Conservation (phyloP, 1,140 invertebrate species). For the Sarcophaga peregrina region DNA sequence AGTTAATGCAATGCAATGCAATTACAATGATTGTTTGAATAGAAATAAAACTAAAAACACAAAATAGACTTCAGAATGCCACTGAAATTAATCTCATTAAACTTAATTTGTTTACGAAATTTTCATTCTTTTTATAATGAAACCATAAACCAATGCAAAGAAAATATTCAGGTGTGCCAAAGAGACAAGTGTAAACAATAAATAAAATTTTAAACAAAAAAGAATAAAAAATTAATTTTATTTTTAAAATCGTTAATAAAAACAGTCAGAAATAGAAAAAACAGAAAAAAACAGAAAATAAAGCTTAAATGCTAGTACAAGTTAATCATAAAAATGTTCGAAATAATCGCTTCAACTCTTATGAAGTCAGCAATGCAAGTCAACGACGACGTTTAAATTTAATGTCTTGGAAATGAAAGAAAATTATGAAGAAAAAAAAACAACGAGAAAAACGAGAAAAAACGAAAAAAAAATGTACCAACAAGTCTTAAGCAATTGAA, state of each 20-base stretch:
- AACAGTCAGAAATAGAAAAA: not conserved
- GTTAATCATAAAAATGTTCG: constrained; percentile 28
- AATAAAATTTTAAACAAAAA: constrained; percentile 36
- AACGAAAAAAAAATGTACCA: too few relatives aligned
- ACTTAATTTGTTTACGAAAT: not conserved
- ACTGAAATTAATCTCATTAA: constrained; percentile 3
- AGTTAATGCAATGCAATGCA: not conserved
- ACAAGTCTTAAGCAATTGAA: too few relatives aligned
- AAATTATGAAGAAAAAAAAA: too few relatives aligned
- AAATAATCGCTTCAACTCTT: not conserved
- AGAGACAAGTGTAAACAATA: constrained; percentile 35
- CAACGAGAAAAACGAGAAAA: too few relatives aligned
- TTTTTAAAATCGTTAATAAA: constrained; percentile 26
- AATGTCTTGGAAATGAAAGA: too few relatives aligned
- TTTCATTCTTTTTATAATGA: not conserved
- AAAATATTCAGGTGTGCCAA: constrained; percentile 29
- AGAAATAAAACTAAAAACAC: not conserved
- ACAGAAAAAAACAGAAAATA: not conserved
- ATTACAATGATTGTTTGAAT: not conserved
- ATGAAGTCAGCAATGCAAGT: too few relatives aligned
- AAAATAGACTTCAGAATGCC: not conserved
- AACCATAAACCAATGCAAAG: not conserved
- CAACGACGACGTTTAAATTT: too few relatives aligned
- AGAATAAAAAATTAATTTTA: constrained; percentile 36
- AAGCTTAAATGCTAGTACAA: constrained; percentile 4